phyloP scores from a whole-genome alignment of 2,888 invertebrate species.

The Scrobipalpa atriplicella region DNA sequence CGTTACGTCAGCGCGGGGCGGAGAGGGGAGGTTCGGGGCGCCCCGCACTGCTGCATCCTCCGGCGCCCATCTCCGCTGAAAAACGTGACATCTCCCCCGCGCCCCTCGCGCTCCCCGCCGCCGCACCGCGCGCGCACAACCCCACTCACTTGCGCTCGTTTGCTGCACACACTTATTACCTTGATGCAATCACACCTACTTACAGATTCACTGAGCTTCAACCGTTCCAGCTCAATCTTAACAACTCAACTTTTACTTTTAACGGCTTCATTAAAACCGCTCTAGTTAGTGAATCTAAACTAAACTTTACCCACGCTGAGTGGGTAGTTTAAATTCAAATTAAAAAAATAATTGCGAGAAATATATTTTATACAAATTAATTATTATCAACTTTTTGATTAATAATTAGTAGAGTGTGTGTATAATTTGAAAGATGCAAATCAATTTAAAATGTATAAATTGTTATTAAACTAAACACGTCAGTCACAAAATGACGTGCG shows the following conservation, averaged over 20 bases:
- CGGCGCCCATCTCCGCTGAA: conserved; percentile 70
- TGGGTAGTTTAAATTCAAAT: no score
- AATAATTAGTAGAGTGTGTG: no score
- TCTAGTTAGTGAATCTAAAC: background rate
- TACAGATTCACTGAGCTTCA: conserved; percentile 24
- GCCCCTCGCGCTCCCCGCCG: conserved; percentile 41
- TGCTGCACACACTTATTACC: conserved; percentile 58
- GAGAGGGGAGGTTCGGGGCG: conserved; percentile 43
- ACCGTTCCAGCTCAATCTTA: conserved; percentile 26
- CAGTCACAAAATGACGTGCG: conserved; percentile 2
- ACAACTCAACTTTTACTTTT: conserved; percentile 7
- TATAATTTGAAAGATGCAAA: no score
- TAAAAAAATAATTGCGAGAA: no score
- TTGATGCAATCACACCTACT: conserved; percentile 47
- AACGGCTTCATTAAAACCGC: background rate
- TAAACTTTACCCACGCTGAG: no score
- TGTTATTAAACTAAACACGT: background rate
- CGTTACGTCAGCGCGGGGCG: conserved; percentile 77
- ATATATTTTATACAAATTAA: no score
- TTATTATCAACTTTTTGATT: no score
- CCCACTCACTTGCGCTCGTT: conserved; percentile 58
- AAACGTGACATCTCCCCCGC: conserved; percentile 70
- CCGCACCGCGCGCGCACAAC: conserved; percentile 38
- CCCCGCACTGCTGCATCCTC: conserved; percentile 79
- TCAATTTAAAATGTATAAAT: no score